Base-by-base conservation (phyloP, 1,140 invertebrate genomes). In the Cepaea nemoralis region DNA sequence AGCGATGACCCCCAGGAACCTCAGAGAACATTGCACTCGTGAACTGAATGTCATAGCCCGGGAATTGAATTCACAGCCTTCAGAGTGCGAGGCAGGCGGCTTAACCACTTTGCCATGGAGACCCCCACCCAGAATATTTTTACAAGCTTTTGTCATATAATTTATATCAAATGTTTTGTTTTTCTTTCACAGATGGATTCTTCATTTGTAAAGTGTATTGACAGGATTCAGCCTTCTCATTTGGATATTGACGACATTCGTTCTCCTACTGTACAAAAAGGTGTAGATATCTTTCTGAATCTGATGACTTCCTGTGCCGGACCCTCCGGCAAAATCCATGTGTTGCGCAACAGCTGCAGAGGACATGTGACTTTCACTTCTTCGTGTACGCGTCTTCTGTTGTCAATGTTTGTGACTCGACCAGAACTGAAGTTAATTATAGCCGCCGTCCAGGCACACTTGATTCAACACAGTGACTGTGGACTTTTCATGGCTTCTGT, bases 301-400 rank as follows among this genome's bases (percentile, higher is more conserved):
- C 70, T 87, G 0, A 33, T 80, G 19, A 31, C 16, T 12, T 75
- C 83, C 0, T 84, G 84, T 71, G 66, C 59, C 22, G 83, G 85
- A 55, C 85, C 85, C n/a, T 45, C 55, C 45, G 84, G 84, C 31
- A 69, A 81, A 48, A 82, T 84, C n/a, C 84, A 86, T 42, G 70
- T 86, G 16, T 24, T 87, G 27, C 85, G 85, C 24, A 87, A 85
- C 75, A 69, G 31, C 24, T 74, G 76, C 66, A 84, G 85, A 33
- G 86, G 86, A 12, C 82, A 82, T 74, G 12, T 84, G 33, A 86
- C 82, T 5, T 40, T 86, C 39, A 86, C 86, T 55, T 82, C 84
- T 24, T 42, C 71, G 0, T 82, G 81, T 45, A 45, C 59, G 27
- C 73, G 85, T 1, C 71, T 87, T 35, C 48, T 87, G 6, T n/a